Percentiles rank a stretch among this genome's conserved stretches.
Conservation (phyloP, 1,140 invertebrate species). For the Limonius californicus region DNA sequence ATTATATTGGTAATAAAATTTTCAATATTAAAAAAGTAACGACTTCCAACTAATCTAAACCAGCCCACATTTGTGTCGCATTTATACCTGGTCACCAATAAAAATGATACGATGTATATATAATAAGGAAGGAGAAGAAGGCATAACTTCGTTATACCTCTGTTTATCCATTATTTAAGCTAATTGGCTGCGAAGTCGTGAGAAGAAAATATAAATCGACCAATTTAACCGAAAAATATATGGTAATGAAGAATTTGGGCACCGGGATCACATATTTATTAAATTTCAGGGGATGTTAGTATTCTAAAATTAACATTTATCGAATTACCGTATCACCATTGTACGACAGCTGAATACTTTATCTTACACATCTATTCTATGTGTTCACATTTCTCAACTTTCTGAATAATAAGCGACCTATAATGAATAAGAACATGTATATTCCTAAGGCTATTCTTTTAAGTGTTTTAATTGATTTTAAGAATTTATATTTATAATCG, state of each 20-base stretch:
- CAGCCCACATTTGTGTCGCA: not conserved
- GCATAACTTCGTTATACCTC: no score
- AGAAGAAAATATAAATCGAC: no score
- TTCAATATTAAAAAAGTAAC: not conserved
- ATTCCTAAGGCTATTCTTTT: no score
- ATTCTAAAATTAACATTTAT: slow-evolving; percentile 6
- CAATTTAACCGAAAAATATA: no score
- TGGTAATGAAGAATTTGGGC: no score
- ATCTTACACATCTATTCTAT: not conserved
- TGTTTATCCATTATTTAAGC: no score
- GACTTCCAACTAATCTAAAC: not conserved
- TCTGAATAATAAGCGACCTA: not conserved
- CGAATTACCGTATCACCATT: not conserved
- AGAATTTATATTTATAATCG: no score
- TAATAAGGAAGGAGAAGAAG: no score
- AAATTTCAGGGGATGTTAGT: not conserved
- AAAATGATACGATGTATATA: not conserved
- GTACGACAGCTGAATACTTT: slow-evolving; percentile 4
- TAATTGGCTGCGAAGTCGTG: no score
- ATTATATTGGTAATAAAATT: not conserved
- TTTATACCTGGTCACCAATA: not conserved
- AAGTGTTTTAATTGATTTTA: no score
- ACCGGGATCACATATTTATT: no score
- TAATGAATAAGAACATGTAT: no score
- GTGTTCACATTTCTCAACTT: not conserved